These are phyloP conservation scores for Falcunculus frontatus DNA, from an alignment of 2,113 vertebrate species.

Conservation along the genomic window DNA sequence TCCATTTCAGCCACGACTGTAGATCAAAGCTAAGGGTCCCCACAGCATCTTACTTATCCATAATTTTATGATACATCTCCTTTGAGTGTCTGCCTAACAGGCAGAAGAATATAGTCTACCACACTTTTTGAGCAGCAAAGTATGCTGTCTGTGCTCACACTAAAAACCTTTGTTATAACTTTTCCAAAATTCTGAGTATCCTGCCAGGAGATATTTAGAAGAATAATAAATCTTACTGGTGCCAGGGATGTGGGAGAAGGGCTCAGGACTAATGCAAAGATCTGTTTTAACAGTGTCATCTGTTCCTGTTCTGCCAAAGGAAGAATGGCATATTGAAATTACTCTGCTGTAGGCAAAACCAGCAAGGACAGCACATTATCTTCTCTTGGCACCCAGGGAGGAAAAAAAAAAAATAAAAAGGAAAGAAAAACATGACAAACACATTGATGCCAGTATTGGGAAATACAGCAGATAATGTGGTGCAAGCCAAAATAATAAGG, in stretches of 20 bases:
- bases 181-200: constrained; percentile 7
- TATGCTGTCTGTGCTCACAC: not conserved
- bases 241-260: constrained; percentile 14
- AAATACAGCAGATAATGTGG: not conserved
- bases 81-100: not conserved
- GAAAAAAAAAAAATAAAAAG: not conserved
- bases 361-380: constrained; percentile 39
- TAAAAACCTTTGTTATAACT: not conserved
- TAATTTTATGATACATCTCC: not conserved
- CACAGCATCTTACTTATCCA: not conserved
- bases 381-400: not conserved
- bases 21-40: not conserved
- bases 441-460: not conserved
- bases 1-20: not conserved
- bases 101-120: not conserved
- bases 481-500: not conserved
- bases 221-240: constrained; percentile 27
- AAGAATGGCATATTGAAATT: constrained; percentile 55
- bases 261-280: constrained; percentile 29
- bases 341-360: constrained; percentile 47
- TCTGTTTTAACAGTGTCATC: constrained; percentile 46
- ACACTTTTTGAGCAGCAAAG: not conserved
- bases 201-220: constrained; percentile 38
- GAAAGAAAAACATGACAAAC: not conserved
- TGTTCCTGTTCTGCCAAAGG: constrained; percentile 38